These are phyloP conservation scores for Sitta carolinensis DNA, from an alignment of 2,797 vertebrate species.

Conservation along the genomic window DNA sequence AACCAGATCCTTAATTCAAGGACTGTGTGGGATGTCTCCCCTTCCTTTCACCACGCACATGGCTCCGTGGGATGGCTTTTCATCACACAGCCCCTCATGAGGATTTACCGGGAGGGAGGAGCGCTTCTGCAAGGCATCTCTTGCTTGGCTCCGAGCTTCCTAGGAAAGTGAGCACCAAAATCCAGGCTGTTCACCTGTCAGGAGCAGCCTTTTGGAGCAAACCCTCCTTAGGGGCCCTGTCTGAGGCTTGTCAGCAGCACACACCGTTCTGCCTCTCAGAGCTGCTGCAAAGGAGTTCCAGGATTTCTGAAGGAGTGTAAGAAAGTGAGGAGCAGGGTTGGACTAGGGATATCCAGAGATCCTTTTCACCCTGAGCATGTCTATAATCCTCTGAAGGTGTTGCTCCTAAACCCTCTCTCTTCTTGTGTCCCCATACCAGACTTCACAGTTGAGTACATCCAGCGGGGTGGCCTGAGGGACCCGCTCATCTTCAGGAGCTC, in stretches of 20 bases:
- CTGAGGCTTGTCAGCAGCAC: not conserved
- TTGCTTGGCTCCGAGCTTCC: not conserved
- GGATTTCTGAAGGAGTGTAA: not conserved
- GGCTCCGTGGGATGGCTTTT: not conserved
- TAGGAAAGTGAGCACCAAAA: not conserved
- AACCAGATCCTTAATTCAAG: not conserved
- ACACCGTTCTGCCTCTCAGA: not conserved
- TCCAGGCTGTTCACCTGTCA: not conserved
- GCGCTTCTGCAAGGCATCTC: not conserved
- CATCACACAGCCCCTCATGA: not conserved
- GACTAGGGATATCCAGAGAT: not conserved
- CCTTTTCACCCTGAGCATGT: not conserved
- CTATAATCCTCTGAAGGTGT: not conserved
- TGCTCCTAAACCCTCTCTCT: not conserved
- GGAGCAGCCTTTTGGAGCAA: not conserved
- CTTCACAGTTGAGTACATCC: conserved; percentile 96
- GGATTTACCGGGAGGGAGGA: not conserved
- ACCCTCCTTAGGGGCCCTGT: not conserved
- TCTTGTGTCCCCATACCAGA: conserved; percentile 76
- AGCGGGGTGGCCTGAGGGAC: conserved; percentile 91
- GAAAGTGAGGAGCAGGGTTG: not conserved
- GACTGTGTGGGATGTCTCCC: not conserved
- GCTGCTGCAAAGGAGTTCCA: not conserved
- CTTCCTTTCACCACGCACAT: not conserved
- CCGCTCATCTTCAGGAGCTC: conserved; percentile 91